phyloP scores from a whole-genome alignment of 1,140 invertebrate species.

The Drosophila suzukii region DNA sequence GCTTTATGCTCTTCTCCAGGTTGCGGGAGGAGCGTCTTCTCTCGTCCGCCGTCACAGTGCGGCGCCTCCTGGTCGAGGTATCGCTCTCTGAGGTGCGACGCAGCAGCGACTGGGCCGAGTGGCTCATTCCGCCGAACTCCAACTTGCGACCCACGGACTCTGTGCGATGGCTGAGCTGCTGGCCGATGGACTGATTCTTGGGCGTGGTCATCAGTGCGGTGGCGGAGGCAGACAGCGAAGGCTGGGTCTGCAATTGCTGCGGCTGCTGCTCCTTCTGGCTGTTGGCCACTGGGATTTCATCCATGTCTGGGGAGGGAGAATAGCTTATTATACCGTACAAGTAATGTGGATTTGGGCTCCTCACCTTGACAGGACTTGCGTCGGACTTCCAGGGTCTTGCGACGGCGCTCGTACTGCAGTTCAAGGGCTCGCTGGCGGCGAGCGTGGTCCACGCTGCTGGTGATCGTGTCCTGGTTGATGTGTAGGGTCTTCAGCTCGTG shows the following conservation, averaged over 20 bases:
- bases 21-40: constrained; percentile 77
- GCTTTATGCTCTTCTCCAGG: constrained; percentile 78
- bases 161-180: constrained; percentile 15
- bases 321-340: neutral
- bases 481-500: constrained; percentile 67
- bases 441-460: constrained; percentile 77
- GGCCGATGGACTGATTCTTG: constrained; percentile 43
- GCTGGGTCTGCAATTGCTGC: constrained; percentile 37
- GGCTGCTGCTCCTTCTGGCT: constrained; percentile 31
- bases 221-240: constrained; percentile 68
- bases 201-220: constrained; percentile 70
- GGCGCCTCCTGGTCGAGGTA: constrained; percentile 75
- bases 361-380: constrained; percentile 83
- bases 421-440: constrained; percentile 79
- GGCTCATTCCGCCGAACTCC: constrained; percentile 81
- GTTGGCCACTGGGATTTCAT: constrained; percentile 33
- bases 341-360: neutral
- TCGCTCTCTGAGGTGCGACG: constrained; percentile 82
- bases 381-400: constrained; percentile 78
- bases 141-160: constrained; percentile 78
- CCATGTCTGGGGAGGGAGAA: constrained; percentile 51
- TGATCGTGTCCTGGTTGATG: constrained; percentile 78
- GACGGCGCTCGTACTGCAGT: constrained; percentile 81
- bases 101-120: constrained; percentile 72
- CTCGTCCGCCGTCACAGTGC: constrained; percentile 74